These are phyloP conservation scores for Pachymerium ferrugineum DNA, from an alignment of 2,888 invertebrate species.

Conservation along the genomic window DNA sequence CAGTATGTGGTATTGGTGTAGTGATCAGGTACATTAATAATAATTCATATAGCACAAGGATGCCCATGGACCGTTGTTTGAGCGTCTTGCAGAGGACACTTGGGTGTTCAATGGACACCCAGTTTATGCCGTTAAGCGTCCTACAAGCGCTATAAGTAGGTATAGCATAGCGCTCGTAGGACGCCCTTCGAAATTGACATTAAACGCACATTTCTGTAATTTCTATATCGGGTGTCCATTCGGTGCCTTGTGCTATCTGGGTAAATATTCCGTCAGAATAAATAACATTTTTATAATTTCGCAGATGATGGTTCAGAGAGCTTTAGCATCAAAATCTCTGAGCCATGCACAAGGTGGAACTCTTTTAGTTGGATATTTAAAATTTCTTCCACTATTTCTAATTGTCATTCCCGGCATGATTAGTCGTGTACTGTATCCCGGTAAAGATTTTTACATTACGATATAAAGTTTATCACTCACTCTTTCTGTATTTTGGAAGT, in stretches of 20 bases:
- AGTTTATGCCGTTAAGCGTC: too few relatives aligned
- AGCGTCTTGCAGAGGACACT: too few relatives aligned
- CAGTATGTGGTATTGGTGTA: conserved; percentile 53
- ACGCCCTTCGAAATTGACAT: too few relatives aligned
- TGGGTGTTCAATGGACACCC: too few relatives aligned
- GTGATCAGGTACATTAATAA: conserved; percentile 48
- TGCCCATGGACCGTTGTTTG: too few relatives aligned
- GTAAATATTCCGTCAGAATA: too few relatives aligned
- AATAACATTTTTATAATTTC: conserved; percentile 29
- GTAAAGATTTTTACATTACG: conserved; percentile 37
- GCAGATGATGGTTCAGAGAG: conserved; percentile 54
- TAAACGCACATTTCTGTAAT: too few relatives aligned
- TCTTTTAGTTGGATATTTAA: conserved; percentile 51
- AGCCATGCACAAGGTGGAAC: conserved; percentile 53
- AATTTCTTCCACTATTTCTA: conserved; percentile 51
- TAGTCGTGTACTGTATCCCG: conserved; percentile 50
- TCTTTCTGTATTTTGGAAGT: not conserved
- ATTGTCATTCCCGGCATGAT: conserved; percentile 56
- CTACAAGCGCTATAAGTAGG: too few relatives aligned
- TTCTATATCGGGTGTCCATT: too few relatives aligned
- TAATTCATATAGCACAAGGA: too few relatives aligned
- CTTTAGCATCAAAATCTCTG: conserved; percentile 52
- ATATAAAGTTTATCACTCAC: not conserved
- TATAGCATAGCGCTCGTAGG: too few relatives aligned
- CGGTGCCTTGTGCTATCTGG: too few relatives aligned